Base-by-base conservation (phyloP, 2,888 invertebrate genomes). In the Litoditis marina region DNA sequence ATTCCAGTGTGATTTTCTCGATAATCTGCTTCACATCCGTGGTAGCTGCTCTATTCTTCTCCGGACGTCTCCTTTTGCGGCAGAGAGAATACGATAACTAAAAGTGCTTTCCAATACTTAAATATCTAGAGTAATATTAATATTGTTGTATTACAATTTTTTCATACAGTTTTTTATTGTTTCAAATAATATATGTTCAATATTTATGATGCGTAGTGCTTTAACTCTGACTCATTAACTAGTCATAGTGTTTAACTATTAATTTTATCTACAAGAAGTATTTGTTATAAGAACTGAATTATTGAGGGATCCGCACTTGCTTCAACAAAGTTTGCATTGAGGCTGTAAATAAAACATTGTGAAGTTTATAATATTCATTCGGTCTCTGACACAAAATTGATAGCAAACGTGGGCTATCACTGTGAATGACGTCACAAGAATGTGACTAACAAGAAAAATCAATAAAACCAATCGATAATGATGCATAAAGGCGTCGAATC, bases 31-130 rank as follows among this genome's bases (percentile, higher is more conserved):
- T 61, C 32, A 42, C 47, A n/a, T 8, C 47, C n/a, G 16, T 61
- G 54, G 61, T 55, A 32, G 49, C 36, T 4, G 51, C 39, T 32
- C 54, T 61, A n/a, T 61, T 61, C 61, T 54, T 61, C 25, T 54
- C 61, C 25, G 61, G 61, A n/a, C 25, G 55, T 22, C 54, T 61
- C 7, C 32, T 61, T 5, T 31, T 61, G 28, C 60, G 36, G 28
- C 60, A 60, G 30, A 52, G 31, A 31, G 57, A 57, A 7, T 57
- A 32, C 22, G n/a, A 42, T 2, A 16, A 42, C 42, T n/a, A n/a
- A n/a, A n/a, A n/a, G n/a, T n/a, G n/a, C n/a, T n/a, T n/a, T n/a
- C 42, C 42, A 42, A 5, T 3, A 3, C 42, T 36, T 36, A 36
- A 36, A 7, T 11, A 11, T 7, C 42, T 42, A 4, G 16, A 4